Evolutionary conservation across 1,140 invertebrate species (phyloP).

Genomic region (Eriosoma lanigerum): DNA sequence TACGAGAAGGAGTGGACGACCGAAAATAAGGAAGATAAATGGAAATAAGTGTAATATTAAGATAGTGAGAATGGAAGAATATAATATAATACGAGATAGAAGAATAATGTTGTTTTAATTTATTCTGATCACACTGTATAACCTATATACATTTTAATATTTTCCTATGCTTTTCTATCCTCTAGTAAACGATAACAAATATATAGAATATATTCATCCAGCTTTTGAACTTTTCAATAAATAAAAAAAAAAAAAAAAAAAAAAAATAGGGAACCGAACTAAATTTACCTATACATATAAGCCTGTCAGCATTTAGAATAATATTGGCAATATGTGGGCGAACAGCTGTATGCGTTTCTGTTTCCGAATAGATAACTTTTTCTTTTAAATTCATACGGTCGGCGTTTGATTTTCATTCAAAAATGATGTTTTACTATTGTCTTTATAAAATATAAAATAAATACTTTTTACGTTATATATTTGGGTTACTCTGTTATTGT

Average conservation of each 20-base stretch:
- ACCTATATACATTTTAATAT: background rate
- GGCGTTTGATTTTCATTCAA: background rate
- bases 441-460: constrained; percentile 11
- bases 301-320: constrained; percentile 6
- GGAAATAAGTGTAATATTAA: too few species aligned
- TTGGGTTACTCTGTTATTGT: too few species aligned
- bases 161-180: background rate
- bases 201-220: background rate
- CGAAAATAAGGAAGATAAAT: too few species aligned
- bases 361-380: background rate
- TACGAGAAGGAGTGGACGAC: too few species aligned
- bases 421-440: too few species aligned
- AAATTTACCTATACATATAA: constrained; percentile 5
- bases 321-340: constrained; percentile 15
- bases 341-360: background rate
- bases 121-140: too few species aligned
- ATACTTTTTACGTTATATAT: too few species aligned
- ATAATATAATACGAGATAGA: too few species aligned
- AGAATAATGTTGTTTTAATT: too few species aligned
- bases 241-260: too few species aligned
- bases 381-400: background rate
- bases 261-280: constrained; percentile 8
- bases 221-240: constrained; percentile 51
- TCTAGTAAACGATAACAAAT: constrained; percentile 4
- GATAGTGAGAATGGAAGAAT: too few species aligned